Conservation (phyloP, 1,140 invertebrate species). For the Trichonephila clavata region DNA sequence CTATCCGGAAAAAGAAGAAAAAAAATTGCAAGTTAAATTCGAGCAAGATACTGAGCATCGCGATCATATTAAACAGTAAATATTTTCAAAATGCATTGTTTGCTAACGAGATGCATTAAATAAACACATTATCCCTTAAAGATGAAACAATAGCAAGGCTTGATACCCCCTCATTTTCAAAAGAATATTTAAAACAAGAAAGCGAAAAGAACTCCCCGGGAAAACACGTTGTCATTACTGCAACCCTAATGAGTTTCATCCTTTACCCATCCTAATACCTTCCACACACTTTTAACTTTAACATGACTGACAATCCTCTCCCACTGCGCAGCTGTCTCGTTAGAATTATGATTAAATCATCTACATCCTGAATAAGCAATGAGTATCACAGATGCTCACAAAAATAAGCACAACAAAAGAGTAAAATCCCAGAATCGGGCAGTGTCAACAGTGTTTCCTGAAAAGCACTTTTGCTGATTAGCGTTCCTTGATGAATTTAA, state of each 20-base stretch:
- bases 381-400: not conserved
- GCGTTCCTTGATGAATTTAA: slow-evolving; percentile 28
- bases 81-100: no score
- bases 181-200: not conserved
- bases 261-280: not conserved
- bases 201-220: not conserved
- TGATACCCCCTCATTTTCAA: not conserved
- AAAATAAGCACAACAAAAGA: not conserved
- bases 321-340: not conserved
- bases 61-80: no score
- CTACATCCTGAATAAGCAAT: slow-evolving; percentile 23
- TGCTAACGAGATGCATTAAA: no score
- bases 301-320: not conserved
- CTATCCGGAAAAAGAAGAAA: no score
- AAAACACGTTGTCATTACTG: not conserved
- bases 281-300: not conserved
- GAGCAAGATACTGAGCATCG: no score
- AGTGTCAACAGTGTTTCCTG: slow-evolving; percentile 6
- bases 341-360: slow-evolving; percentile 19
- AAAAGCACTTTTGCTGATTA: slow-evolving; percentile 58
- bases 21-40: no score
- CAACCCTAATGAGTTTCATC: not conserved
- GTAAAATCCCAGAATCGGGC: slow-evolving; percentile 4
- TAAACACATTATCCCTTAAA: no score
- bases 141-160: no score